Percentiles rank a stretch among this genome's conserved stretches.
Evolutionary conservation across 2,888 invertebrate species (phyloP).

Genomic region (Capitulum mitella): DNA sequence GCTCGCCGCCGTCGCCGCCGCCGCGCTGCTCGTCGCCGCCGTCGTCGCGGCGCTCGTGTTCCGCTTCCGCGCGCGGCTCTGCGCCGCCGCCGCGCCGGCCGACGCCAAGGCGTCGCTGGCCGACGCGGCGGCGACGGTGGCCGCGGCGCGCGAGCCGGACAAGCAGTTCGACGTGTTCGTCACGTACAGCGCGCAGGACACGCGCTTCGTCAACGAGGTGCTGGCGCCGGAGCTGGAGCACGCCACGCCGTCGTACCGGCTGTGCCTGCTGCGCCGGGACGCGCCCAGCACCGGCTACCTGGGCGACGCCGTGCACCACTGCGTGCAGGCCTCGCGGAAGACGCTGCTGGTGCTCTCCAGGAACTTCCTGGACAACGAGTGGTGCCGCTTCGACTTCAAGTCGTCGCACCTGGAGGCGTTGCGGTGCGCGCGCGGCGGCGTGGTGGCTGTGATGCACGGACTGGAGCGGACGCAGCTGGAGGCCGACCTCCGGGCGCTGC

Average conservation of each 20-base stretch:
- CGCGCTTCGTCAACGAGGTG: conserved; percentile 81
- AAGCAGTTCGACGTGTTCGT: conserved; percentile 91
- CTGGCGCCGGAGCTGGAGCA: conserved; percentile 79
- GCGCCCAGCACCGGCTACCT: conserved; percentile 81
- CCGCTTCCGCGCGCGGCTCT: conserved; percentile 55
- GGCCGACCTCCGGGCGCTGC: conserved; percentile 73
- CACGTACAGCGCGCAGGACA: conserved; percentile 88
- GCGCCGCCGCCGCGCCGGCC: conserved; percentile 37
- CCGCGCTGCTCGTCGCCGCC: conserved; percentile 64
- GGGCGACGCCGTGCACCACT: conserved; percentile 68
- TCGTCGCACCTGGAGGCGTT: conserved; percentile 78
- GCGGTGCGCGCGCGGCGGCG: conserved; percentile 55
- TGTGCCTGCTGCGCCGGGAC: conserved; percentile 86
- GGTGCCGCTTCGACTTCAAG: conserved; percentile 83
- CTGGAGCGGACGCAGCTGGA: conserved; percentile 72
- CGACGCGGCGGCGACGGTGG: conserved; percentile 36
- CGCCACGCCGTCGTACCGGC: conserved; percentile 64
- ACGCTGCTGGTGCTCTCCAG: conserved; percentile 80
- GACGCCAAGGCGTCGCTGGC: conserved; percentile 38
- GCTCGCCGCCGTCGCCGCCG: conserved; percentile 60
- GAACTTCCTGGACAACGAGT: conserved; percentile 78
- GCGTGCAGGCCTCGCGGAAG: conserved; percentile 64
- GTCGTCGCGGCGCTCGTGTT: conserved; percentile 68
- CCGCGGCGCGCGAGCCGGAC: conserved; percentile 36
- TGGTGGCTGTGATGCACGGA: conserved; percentile 72